Evolutionary conservation across 2,113 vertebrate species (phyloP).

Genomic region (Aplodontia rufa): DNA sequence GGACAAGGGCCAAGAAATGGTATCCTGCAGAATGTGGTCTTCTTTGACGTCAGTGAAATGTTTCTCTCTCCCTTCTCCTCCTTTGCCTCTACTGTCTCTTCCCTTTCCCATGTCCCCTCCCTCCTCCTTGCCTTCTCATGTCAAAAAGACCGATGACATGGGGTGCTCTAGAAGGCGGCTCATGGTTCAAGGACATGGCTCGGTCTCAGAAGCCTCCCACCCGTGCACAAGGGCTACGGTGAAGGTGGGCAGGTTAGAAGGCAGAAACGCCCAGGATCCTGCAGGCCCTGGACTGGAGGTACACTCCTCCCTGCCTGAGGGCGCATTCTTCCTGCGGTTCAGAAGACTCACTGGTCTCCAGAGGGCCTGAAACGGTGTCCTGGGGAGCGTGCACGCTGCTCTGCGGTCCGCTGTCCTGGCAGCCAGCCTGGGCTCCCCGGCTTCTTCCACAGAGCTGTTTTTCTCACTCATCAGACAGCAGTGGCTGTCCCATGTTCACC

Average conservation of each 20-base stretch:
- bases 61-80: conserved; percentile 23
- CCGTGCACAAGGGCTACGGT: conserved; percentile 52
- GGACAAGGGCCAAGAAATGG: conserved; percentile 79
- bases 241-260: conserved; percentile 31
- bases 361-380: conserved; percentile 75
- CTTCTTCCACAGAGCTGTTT: background rate
- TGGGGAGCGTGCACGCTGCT: conserved; percentile 25
- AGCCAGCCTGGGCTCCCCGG: background rate
- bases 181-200: conserved; percentile 43
- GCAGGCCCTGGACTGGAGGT: conserved; percentile 73
- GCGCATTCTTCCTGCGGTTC: conserved; percentile 81
- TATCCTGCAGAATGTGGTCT: conserved; percentile 78
- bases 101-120: background rate
- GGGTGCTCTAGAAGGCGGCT: conserved; percentile 60
- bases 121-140: background rate
- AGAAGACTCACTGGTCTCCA: conserved; percentile 76
- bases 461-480: background rate
- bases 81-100: background rate
- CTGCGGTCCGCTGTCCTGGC: conserved; percentile 29
- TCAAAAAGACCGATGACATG: conserved; percentile 51
- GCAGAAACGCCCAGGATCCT: conserved; percentile 75
- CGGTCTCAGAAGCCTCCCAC: conserved; percentile 66
- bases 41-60: conserved; percentile 81
- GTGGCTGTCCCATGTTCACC: background rate
- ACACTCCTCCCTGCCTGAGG: too few relatives aligned